Percentiles rank a stretch among this genome's conserved stretches.
Evolutionary conservation across 2,797 vertebrate genomes (phyloP).

Genomic region (Columba guinea): DNA sequence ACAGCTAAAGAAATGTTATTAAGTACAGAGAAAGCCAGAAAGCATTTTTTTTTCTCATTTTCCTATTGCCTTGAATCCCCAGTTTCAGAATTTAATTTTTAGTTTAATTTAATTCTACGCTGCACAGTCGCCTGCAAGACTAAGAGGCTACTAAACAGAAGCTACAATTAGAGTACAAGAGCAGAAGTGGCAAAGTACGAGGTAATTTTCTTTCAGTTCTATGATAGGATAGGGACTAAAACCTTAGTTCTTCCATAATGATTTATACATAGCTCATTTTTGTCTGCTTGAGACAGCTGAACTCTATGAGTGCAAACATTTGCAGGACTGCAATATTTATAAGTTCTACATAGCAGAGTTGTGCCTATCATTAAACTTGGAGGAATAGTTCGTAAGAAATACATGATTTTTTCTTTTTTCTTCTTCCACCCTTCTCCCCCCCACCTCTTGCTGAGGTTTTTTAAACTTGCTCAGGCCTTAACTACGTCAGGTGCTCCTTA

Average conservation of each 20-base stretch:
- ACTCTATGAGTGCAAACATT: accelerated
- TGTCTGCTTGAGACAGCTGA: background rate
- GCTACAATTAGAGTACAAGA: background rate
- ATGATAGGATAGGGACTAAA: background rate
- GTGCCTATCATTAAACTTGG: background rate
- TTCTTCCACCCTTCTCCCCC: no score
- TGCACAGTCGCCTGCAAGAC: background rate
- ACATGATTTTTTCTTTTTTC: accelerated
- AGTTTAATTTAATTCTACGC: background rate
- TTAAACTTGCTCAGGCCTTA: accelerated
- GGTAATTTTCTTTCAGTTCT: background rate
- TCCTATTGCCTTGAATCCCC: background rate
- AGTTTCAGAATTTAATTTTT: background rate
- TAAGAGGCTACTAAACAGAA: background rate
- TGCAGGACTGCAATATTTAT: background rate
- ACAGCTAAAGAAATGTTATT: background rate
- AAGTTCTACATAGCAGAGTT: no score
- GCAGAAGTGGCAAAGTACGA: background rate
- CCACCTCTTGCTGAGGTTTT: accelerated
- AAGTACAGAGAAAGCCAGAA: background rate
- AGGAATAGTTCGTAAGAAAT: background rate
- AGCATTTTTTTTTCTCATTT: background rate
- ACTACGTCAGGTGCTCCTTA: accelerated
- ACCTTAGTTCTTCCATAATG: background rate
- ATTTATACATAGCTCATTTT: background rate